phyloP scores from a whole-genome alignment of 2,113 vertebrate species.

The Serranochromis macrocephalus region DNA sequence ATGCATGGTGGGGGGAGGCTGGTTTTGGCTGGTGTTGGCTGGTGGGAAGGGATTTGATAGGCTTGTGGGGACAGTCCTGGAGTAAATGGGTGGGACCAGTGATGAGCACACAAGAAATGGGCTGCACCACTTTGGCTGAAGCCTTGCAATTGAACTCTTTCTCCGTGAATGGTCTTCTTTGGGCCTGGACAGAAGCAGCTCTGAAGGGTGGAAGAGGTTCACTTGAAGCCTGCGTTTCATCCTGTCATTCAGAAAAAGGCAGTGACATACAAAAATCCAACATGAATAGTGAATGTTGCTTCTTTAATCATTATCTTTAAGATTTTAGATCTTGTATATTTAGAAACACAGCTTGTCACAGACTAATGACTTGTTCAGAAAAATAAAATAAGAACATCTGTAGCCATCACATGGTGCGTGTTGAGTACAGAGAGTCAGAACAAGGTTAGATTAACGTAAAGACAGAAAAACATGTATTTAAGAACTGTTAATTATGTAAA shows the following conservation, averaged over 20 bases:
- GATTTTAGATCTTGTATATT: not conserved
- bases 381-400: not conserved
- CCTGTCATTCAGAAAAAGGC: conserved; percentile 58
- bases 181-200: conserved; percentile 47
- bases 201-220: conserved; percentile 72
- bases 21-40: conserved; percentile 33
- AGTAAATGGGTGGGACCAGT: conserved; percentile 64
- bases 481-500: not conserved
- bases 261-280: not conserved
- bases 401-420: not conserved
- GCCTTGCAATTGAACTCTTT: conserved; percentile 58
- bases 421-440: not conserved
- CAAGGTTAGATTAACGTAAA: not conserved
- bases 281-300: fast-evolving
- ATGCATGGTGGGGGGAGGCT: not conserved
- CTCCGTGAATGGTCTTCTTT: conserved; percentile 16
- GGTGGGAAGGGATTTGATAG: conserved; percentile 44
- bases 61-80: conserved; percentile 61
- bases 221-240: conserved; percentile 63
- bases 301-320: fast-evolving
- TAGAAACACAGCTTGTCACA: not conserved
- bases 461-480: not conserved
- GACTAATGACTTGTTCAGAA: not conserved
- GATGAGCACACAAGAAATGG: conserved; percentile 71
- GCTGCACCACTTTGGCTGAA: conserved; percentile 71